Conservation (phyloP, 2,888 invertebrate genomes). For the Rhagophthalmus giganteus region DNA sequence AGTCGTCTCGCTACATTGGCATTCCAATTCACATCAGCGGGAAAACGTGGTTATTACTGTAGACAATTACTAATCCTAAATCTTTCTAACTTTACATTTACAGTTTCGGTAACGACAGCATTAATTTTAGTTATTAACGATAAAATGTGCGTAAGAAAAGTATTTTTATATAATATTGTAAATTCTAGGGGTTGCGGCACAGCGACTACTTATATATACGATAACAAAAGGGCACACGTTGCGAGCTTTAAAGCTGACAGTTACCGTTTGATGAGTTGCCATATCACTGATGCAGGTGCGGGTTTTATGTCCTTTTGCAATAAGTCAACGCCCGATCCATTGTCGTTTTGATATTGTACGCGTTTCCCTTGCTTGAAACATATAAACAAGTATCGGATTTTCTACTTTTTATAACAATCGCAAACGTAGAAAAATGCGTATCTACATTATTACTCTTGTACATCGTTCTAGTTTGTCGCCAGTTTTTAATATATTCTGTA, state of each 20-base stretch:
- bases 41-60: slow-evolving; percentile 11
- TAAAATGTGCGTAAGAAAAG: too few relatives aligned
- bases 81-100: slow-evolving; percentile 3
- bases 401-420: neutral
- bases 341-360: slow-evolving; percentile 9
- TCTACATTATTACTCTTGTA: neutral
- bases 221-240: slow-evolving; percentile 31
- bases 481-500: too few relatives aligned
- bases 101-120: neutral
- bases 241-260: slow-evolving; percentile 29
- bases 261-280: slow-evolving; percentile 38
- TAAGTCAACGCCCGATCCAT: slow-evolving; percentile 36
- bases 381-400: slow-evolving; percentile 10
- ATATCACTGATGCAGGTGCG: slow-evolving; percentile 34
- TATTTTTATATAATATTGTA: too few relatives aligned
- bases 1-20: slow-evolving; percentile 28
- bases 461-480: too few relatives aligned
- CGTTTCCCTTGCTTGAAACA: slow-evolving; percentile 6
- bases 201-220: too few relatives aligned
- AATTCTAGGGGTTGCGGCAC: too few relatives aligned
- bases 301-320: slow-evolving; percentile 35
- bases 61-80: neutral
- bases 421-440: neutral
- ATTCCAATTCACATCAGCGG: slow-evolving; percentile 21
- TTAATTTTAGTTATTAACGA: too few relatives aligned